These are phyloP conservation scores for Protodeltote pygarga DNA, from an alignment of 2,888 invertebrate genomes.

Conservation along the genomic window DNA sequence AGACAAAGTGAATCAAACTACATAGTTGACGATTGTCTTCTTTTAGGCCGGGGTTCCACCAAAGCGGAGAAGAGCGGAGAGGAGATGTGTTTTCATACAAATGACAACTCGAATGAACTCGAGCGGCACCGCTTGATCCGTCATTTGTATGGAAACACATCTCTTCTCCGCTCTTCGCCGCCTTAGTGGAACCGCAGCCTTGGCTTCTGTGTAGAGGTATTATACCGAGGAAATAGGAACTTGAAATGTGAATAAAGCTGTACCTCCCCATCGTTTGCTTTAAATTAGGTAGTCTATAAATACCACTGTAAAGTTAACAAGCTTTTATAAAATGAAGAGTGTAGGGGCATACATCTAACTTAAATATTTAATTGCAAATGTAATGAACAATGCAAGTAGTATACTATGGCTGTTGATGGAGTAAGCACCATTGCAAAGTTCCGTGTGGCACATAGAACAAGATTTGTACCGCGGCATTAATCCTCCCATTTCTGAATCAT, in stretches of 20 bases:
- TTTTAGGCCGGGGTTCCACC: too few relatives aligned
- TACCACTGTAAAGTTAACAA: slow-evolving; percentile 9
- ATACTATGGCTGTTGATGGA: slow-evolving; percentile 50
- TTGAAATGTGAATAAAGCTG: slow-evolving; percentile 46
- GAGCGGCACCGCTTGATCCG: too few relatives aligned
- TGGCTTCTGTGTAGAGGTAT: too few relatives aligned
- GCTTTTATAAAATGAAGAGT: background rate
- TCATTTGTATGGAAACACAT: too few relatives aligned
- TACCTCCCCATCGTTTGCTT: slow-evolving; percentile 40
- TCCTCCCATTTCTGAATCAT: slow-evolving; percentile 46
- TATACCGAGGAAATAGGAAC: slow-evolving; percentile 48
- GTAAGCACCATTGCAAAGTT: slow-evolving; percentile 70
- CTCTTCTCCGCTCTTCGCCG: too few relatives aligned
- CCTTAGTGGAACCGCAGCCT: slow-evolving; percentile 22
- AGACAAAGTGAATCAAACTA: slow-evolving; percentile 44
- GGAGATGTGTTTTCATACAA: too few relatives aligned
- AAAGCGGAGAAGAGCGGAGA: too few relatives aligned
- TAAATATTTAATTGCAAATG: slow-evolving; percentile 40
- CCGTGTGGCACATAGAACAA: slow-evolving; percentile 68
- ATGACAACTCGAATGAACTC: too few relatives aligned
- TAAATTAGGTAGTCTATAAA: slow-evolving; percentile 34
- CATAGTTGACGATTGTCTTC: slow-evolving; percentile 43
- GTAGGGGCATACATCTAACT: slow-evolving; percentile 5
- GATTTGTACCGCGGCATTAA: slow-evolving; percentile 57
- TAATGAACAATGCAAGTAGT: slow-evolving; percentile 44